Base-by-base conservation (phyloP, 1,140 invertebrate species). In the Ctenoplectra terminalis region DNA sequence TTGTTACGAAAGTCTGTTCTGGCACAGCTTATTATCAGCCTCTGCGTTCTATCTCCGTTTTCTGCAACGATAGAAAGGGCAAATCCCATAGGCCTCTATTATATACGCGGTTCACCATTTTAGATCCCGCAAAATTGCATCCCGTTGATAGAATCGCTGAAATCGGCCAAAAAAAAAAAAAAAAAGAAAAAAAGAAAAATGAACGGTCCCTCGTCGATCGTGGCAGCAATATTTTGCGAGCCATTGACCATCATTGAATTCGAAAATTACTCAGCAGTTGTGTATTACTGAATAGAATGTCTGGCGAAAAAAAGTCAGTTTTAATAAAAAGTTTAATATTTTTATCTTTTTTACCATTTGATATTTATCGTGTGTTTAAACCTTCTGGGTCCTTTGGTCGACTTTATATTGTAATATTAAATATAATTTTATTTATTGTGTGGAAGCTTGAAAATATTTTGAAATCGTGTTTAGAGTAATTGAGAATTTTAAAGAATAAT, bases 71-170 rank as follows among this genome's bases (percentile, higher is more conserved):
- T 34, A 46, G 70, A 46, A 43, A 64, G 29, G 29, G 26, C 56
- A 52, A 43, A 72, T 52, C 56, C 60, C 70, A 15, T 56, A 48
- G 78, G 50, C 70, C 71, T 34, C 13, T 26, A 20, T n/a, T 40
- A 50, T 72, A 26, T 26, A 63, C 76, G 61, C 70, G 71, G 43
- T 66, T 66, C 71, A n/a, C 60, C 48, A 46, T 64, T 79, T 52
- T 26, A 73, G 58, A 79, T 79, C 69, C 58, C 69, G 11, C 17
- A 48, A 74, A 81, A 81, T 81, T 81, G 70, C 60, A 56, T 66
- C 43, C 26, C 46, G 48, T 40, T 54, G 48, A 61, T 61, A 31
- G 56, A 74, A 80, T 64, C 60, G 46, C 40, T 31, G 29, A 26
- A 63, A 11, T 48, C 11, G 31, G n/a, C 1, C 8, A 23, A 13